Conservation (phyloP, 2,888 invertebrate species). For the Lamproptera curius region DNA sequence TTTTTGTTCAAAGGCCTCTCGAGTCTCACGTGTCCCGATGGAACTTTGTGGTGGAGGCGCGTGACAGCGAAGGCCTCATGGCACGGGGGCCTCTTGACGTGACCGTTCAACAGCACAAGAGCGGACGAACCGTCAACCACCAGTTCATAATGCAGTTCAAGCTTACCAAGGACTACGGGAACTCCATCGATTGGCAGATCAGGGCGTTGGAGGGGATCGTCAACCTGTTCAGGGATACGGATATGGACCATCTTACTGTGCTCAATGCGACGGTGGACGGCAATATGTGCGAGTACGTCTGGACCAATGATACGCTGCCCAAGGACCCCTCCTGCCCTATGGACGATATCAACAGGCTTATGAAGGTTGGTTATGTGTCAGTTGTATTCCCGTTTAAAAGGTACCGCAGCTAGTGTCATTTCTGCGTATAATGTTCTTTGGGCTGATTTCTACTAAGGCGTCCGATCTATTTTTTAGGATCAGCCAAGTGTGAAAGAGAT, state of each 20-base stretch:
- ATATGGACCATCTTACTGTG: constrained; percentile 84
- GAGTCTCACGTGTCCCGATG: constrained; percentile 90
- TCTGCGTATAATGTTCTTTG: too few relatives aligned
- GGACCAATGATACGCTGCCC: constrained; percentile 92
- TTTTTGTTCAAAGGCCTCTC: constrained; percentile 79
- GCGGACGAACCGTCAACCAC: constrained; percentile 88
- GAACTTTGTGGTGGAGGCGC: constrained; percentile 88
- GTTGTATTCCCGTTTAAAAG: too few relatives aligned
- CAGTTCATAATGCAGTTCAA: constrained; percentile 85
- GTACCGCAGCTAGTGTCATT: too few relatives aligned
- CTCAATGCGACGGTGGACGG: constrained; percentile 79
- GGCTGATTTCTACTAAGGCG: too few relatives aligned
- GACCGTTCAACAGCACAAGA: constrained; percentile 89
- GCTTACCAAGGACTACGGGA: constrained; percentile 69
- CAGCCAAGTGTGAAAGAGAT: too few relatives aligned
- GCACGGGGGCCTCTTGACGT: constrained; percentile 86
- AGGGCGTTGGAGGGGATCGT: constrained; percentile 79
- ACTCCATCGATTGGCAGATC: constrained; percentile 88
- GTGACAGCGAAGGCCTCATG: constrained; percentile 85
- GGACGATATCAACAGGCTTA: constrained; percentile 83
- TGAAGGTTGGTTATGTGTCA: too few relatives aligned
- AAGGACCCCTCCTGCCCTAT: constrained; percentile 86
- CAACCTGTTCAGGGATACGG: constrained; percentile 78
- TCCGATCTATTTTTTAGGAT: too few relatives aligned
- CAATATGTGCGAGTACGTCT: constrained; percentile 83